Evolutionary conservation across 2,797 vertebrate species (phyloP).

Genomic region (Sebastes jordani): DNA sequence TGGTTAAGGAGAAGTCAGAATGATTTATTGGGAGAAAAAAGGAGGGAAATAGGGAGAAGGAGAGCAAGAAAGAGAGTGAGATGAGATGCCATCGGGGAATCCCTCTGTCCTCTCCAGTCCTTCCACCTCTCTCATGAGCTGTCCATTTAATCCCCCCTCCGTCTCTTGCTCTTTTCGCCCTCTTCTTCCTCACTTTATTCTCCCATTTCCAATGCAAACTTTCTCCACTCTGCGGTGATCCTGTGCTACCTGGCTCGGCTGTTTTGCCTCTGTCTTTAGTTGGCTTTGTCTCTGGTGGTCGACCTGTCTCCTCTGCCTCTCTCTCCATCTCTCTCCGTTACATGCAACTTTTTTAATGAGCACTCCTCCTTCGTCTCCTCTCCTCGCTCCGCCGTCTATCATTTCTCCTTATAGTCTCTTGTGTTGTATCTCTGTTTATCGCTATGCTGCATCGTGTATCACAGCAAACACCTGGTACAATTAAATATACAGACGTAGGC

Average conservation of each 20-base stretch:
- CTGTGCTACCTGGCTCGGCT: slow-evolving; percentile 34
- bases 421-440: slow-evolving; percentile 18
- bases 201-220: slow-evolving; percentile 52
- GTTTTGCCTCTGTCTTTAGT: slow-evolving; percentile 62
- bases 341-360: slow-evolving; percentile 65
- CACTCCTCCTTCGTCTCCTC: slow-evolving; percentile 33
- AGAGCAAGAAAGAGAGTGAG: slow-evolving; percentile 75
- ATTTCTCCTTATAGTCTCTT: slow-evolving; percentile 11
- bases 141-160: slow-evolving; percentile 62
- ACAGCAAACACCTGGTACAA: slow-evolving; percentile 21
- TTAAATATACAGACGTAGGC: slow-evolving; percentile 28
- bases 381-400: slow-evolving; percentile 28
- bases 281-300: slow-evolving; percentile 76
- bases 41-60: slow-evolving; percentile 75
- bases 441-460: slow-evolving; percentile 1
- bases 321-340: slow-evolving; percentile 21
- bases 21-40: slow-evolving; percentile 87
- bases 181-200: slow-evolving; percentile 31
- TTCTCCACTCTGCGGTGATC: slow-evolving; percentile 23
- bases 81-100: slow-evolving; percentile 81
- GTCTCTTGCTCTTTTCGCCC: neutral
- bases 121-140: slow-evolving; percentile 66
- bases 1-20: slow-evolving; percentile 87
- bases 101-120: slow-evolving; percentile 79
- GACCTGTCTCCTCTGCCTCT: slow-evolving; percentile 56